phyloP scores from a whole-genome alignment of 2,797 vertebrate species.

The Diglossa cyanea region DNA sequence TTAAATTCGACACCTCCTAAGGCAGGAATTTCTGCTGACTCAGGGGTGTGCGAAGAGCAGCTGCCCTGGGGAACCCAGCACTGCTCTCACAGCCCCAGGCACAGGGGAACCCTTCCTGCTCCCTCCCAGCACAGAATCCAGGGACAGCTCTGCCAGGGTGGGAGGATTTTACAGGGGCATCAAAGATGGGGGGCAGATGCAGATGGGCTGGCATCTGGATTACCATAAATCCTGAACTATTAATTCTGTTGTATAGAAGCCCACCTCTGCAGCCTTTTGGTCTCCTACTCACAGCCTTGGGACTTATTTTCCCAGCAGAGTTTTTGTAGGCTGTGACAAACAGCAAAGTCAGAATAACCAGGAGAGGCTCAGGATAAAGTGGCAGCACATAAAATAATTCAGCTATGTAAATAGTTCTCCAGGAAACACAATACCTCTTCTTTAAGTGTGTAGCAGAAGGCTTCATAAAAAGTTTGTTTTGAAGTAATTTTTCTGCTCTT shows the following conservation, averaged over 20 bases:
- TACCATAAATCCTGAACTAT: background rate
- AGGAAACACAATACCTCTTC: background rate
- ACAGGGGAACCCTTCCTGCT: background rate
- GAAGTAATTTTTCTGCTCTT: slow-evolving; percentile 29
- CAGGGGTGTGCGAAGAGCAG: background rate
- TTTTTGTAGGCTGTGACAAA: background rate
- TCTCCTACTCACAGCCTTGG: background rate
- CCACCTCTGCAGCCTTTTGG: background rate
- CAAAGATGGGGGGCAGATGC: background rate
- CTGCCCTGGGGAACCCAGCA: background rate
- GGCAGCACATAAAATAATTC: background rate
- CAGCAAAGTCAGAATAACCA: background rate
- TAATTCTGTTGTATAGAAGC: background rate
- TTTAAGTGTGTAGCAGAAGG: background rate
- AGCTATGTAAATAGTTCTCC: background rate
- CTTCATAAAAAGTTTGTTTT: slow-evolving; percentile 31
- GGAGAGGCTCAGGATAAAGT: background rate
- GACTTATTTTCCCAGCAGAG: background rate
- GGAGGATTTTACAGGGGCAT: background rate
- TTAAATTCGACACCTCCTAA: background rate
- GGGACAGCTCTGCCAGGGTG: background rate
- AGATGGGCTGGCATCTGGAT: background rate
- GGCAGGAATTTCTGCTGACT: slow-evolving; percentile 12
- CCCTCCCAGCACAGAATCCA: background rate
- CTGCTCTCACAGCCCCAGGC: background rate